Conservation (phyloP, 1,140 invertebrate species). For the Lysiphlebus fabarum region DNA sequence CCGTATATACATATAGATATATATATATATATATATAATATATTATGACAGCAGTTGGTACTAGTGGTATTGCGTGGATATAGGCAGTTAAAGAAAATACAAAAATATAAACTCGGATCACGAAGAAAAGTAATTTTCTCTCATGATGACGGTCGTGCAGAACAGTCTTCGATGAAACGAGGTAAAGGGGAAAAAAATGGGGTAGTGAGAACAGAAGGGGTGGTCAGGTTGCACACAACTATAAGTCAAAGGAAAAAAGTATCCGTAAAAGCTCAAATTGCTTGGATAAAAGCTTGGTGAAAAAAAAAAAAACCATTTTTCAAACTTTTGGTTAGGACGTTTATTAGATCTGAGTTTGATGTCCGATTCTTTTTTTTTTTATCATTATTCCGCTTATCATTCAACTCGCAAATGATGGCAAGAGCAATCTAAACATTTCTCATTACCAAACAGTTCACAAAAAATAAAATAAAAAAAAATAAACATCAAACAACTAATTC, state of each 20-base stretch:
- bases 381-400: too few species aligned
- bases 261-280: background rate
- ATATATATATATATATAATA: too few species aligned
- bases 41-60: too few species aligned
- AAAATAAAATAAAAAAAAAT: too few species aligned
- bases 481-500: too few species aligned
- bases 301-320: background rate
- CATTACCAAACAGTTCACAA: too few species aligned
- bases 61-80: too few species aligned
- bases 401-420: too few species aligned
- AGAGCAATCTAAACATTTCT: too few species aligned
- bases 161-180: constrained; percentile 2
- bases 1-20: too few species aligned
- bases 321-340: constrained; percentile 7
- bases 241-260: constrained; percentile 2
- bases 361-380: too few species aligned
- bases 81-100: constrained; percentile 5
- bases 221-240: background rate
- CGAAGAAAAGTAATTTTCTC: constrained; percentile 13
- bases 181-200: background rate
- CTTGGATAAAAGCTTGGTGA: background rate
- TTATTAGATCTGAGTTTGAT: constrained; percentile 10
- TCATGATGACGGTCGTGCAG: constrained; percentile 13
- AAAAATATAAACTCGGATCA: constrained; percentile 17
- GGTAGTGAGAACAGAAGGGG: too few species aligned